phyloP scores from a whole-genome alignment of 2,888 invertebrate genomes.

The Sclerodermus sp. region DNA sequence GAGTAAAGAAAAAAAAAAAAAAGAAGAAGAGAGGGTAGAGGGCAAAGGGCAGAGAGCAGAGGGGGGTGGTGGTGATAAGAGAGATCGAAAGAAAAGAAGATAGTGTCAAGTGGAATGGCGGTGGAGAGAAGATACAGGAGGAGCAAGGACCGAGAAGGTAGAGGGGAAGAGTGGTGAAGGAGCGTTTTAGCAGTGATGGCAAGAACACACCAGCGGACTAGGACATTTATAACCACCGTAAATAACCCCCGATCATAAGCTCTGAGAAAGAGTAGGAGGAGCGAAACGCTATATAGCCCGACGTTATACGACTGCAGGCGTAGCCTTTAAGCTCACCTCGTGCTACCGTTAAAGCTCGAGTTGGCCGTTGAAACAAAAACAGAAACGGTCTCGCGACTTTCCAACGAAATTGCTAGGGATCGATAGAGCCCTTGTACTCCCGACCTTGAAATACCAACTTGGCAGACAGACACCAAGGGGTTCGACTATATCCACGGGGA shows the following conservation, averaged over 20 bases:
- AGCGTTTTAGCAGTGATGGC: constrained; percentile 10
- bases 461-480: not conserved
- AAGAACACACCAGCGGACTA: constrained; percentile 20
- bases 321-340: not conserved
- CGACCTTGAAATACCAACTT: constrained; percentile 2
- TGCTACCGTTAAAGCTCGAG: too few relatives aligned
- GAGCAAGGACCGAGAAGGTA: constrained; percentile 7
- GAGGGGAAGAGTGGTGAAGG: constrained; percentile 10
- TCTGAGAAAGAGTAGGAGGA: constrained; percentile 10
- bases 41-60: too few relatives aligned
- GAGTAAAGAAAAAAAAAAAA: not conserved
- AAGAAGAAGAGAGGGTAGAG: too few relatives aligned
- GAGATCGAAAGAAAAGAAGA: too few relatives aligned
- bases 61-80: too few relatives aligned
- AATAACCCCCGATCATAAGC: constrained; percentile 44
- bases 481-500: too few relatives aligned
- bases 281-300: not conserved
- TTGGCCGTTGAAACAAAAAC: not conserved
- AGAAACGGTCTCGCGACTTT: not conserved
- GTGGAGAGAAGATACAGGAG: constrained; percentile 1
- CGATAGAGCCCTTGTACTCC: not conserved
- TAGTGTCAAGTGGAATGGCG: constrained; percentile 1
- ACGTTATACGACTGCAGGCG: constrained; percentile 2
- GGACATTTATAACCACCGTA: constrained; percentile 51
- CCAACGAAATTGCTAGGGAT: not conserved